Conservation (phyloP, 37 sponge, comb jelly and placozoan species). For the Petrosia ficiformis region DNA sequence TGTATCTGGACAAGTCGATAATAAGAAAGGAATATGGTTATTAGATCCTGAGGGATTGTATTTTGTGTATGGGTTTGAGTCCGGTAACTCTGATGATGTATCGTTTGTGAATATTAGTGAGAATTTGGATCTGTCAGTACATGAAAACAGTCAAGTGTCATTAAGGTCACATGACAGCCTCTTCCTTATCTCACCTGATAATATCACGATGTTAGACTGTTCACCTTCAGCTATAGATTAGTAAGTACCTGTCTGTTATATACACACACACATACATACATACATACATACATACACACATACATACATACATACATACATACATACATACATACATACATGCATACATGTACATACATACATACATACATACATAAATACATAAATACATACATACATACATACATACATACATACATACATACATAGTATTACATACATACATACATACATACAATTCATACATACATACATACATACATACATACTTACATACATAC, state of each 20-base stretch:
- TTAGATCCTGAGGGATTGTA: slow-evolving; percentile 27
- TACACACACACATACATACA: no score
- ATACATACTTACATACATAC: no score
- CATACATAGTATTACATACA: no score
- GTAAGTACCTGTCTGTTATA: slow-evolving; percentile 17
- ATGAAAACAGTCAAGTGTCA: slow-evolving; percentile 18
- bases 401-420: no score
- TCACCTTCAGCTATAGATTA: neutral
- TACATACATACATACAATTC: no score
- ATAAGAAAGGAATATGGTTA: slow-evolving; percentile 44
- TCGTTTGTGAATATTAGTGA: slow-evolving; percentile 32
- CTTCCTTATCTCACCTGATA: slow-evolving; percentile 37
- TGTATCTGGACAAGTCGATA: slow-evolving; percentile 17
- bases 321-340: no score
- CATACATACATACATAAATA: no score
- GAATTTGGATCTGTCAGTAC: slow-evolving; percentile 11
- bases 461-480: no score
- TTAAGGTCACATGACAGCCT: neutral
- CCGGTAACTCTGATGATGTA: slow-evolving; percentile 3
- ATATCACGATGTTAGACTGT: slow-evolving; percentile 62
- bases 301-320: no score
- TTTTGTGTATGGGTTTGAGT: slow-evolving; percentile 36
- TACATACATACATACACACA: no score
- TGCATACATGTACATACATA: no score
- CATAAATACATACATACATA: no score